Evolutionary conservation across 30 jellyfish, hydroid and myxozoan genomes (phyloP).

Genomic region (Rhopilema esculentum): DNA sequence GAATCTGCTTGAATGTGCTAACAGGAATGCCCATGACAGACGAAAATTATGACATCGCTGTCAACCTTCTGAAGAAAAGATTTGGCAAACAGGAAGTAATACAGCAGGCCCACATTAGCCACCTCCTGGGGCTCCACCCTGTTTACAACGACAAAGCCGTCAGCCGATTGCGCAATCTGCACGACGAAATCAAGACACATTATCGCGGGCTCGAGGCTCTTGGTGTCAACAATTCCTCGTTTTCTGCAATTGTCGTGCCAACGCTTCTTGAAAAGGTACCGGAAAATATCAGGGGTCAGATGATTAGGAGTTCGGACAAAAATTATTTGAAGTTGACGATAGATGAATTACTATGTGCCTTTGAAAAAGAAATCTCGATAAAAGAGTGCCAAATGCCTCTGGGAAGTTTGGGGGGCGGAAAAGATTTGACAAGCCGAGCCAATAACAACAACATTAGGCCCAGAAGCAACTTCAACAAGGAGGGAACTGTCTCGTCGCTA

Average conservation of each 20-base stretch:
- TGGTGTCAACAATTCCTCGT: slow-evolving; percentile 38
- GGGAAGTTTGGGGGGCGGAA: background rate
- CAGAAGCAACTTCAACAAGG: background rate
- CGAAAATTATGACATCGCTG: slow-evolving; percentile 38
- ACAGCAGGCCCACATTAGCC: slow-evolving; percentile 60
- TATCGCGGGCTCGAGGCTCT: slow-evolving; percentile 68
- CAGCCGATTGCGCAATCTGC: slow-evolving; percentile 34
- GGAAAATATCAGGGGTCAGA: slow-evolving; percentile 10
- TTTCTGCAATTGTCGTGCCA: slow-evolving; percentile 42
- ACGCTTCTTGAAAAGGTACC: slow-evolving; percentile 55
- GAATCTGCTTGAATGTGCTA: slow-evolving; percentile 62
- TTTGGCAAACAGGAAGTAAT: slow-evolving; percentile 48
- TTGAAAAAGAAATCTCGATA: slow-evolving; percentile 27
- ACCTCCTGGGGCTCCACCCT: slow-evolving; percentile 27
- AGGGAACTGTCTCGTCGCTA: slow-evolving; percentile 30
- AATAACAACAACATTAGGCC: slow-evolving; percentile 7
- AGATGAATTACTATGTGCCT: slow-evolving; percentile 8
- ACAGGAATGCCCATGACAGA: slow-evolving; percentile 63
- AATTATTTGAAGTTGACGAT: slow-evolving; percentile 25
- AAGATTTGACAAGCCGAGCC: background rate
- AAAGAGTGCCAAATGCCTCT: slow-evolving; percentile 40
- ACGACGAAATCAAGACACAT: slow-evolving; percentile 63
- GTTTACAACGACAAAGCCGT: slow-evolving; percentile 47
- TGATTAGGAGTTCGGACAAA: slow-evolving; percentile 16
- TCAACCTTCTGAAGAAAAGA: slow-evolving; percentile 29